Evolutionary conservation across 2,113 vertebrate species (phyloP).

Genomic region (Takifugu flavidus): DNA sequence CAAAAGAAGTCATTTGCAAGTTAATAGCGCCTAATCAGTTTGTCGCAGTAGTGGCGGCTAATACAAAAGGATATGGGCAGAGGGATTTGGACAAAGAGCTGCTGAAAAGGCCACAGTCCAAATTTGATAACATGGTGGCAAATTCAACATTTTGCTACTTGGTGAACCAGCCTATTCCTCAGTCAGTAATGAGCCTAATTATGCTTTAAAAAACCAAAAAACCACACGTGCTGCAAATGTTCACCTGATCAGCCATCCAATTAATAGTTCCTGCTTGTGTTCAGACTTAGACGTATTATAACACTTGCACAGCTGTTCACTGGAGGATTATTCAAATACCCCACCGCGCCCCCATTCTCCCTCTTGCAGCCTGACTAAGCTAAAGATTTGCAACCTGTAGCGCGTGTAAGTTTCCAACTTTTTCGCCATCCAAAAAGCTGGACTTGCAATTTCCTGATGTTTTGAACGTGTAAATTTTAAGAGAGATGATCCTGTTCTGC

Average conservation of each 20-base stretch:
- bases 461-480: not conserved
- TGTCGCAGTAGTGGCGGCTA: slow-evolving; percentile 55
- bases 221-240: not conserved
- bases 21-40: slow-evolving; percentile 67
- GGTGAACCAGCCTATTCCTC: slow-evolving; percentile 44
- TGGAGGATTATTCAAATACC: slow-evolving; percentile 48
- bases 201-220: slow-evolving; percentile 36
- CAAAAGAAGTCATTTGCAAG: slow-evolving; percentile 67
- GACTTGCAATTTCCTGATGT: not conserved
- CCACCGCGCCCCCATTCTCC: slow-evolving; percentile 15
- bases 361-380: slow-evolving; percentile 39
- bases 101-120: slow-evolving; percentile 49
- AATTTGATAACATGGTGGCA: slow-evolving; percentile 51
- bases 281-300: slow-evolving; percentile 34
- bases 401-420: slow-evolving; percentile 44
- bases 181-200: slow-evolving; percentile 41
- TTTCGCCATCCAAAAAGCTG: slow-evolving; percentile 25
- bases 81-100: slow-evolving; percentile 45
- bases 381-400: slow-evolving; percentile 58
- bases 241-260: slow-evolving; percentile 35
- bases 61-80: slow-evolving; percentile 55
- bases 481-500: slow-evolving; percentile 5
- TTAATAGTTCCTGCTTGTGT: slow-evolving; percentile 32
- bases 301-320: slow-evolving; percentile 27
- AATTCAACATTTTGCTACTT: slow-evolving; percentile 50